phyloP scores from a whole-genome alignment of 2,797 vertebrate species.

The Xiphorhynchus erythropygius region DNA sequence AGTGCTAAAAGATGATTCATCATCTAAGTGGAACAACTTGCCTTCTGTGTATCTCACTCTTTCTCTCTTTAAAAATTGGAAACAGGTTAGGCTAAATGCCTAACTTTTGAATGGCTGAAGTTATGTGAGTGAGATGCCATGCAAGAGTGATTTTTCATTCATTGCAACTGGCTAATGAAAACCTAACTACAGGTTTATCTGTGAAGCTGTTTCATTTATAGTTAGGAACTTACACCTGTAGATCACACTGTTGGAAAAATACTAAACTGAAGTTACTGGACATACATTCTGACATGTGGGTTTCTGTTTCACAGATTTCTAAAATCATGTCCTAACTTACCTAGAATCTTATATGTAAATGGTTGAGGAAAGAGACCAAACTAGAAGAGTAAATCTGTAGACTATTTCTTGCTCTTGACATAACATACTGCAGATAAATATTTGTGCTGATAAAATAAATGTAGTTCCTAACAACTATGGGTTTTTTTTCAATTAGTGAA shows the following conservation, averaged over 20 bases:
- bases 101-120: background rate
- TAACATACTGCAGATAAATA: background rate
- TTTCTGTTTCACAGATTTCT: background rate
- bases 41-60: background rate
- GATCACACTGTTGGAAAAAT: background rate
- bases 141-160: background rate
- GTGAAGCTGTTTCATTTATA: background rate
- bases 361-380: background rate
- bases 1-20: background rate
- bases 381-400: background rate
- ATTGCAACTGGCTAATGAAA: background rate
- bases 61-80: background rate
- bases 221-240: background rate
- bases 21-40: background rate
- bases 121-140: no score
- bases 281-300: background rate
- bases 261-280: background rate
- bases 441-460: background rate
- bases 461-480: background rate
- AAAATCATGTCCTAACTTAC: background rate
- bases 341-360: background rate
- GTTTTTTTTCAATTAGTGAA: background rate
- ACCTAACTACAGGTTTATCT: background rate
- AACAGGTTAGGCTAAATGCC: background rate
- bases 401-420: background rate